Evolutionary conservation across 2,113 vertebrate genomes (phyloP).

Genomic region (Oxyruncus cristatus): DNA sequence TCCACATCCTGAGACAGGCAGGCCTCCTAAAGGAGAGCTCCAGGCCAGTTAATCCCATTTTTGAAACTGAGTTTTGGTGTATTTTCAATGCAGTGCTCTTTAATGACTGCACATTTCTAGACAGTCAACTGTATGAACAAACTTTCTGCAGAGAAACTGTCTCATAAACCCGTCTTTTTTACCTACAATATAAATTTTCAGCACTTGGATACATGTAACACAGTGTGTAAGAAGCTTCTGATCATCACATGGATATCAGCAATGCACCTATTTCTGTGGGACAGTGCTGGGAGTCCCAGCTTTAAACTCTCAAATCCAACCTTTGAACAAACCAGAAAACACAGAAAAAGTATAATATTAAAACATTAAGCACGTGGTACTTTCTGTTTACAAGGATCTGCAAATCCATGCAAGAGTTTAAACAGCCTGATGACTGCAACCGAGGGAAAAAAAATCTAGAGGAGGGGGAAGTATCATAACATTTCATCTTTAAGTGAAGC

Average conservation of each 20-base stretch:
- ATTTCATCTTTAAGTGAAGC: not conserved
- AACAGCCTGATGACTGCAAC: not conserved
- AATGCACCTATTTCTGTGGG: not conserved
- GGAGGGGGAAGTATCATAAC: not conserved
- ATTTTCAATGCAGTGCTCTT: not conserved
- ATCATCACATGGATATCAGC: not conserved
- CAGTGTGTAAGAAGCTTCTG: not conserved
- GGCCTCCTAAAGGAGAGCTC: not conserved
- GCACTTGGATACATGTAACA: not conserved
- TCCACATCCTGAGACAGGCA: not conserved
- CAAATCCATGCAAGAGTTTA: not conserved
- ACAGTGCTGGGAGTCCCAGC: not conserved
- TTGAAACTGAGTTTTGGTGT: not conserved
- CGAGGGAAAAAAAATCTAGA: not conserved
- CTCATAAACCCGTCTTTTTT: not conserved
- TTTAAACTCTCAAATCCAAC: not conserved
- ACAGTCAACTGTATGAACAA: not conserved
- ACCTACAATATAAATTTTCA: not conserved
- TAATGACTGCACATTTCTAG: not conserved
- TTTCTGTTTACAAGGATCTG: not conserved
- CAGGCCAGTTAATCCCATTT: not conserved
- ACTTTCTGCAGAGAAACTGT: not conserved
- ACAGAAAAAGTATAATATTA: not conserved
- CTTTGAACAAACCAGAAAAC: not conserved
- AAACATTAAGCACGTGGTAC: not conserved